Conservation (phyloP, 2,888 invertebrate genomes). For the Falcaria lacertinaria region DNA sequence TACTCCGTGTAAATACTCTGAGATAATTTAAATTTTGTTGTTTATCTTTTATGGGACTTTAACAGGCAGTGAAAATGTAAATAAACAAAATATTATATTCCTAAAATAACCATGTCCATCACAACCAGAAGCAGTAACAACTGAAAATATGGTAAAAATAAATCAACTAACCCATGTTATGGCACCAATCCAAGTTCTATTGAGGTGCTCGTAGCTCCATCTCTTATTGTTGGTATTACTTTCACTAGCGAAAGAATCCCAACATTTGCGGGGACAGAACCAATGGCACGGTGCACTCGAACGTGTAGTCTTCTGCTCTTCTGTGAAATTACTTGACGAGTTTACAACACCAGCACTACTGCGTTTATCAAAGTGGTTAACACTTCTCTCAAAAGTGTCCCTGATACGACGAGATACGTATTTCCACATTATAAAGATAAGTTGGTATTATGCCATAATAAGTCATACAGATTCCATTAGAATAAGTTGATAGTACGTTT, state of each 20-base stretch:
- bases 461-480: no score
- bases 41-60: no score
- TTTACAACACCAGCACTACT: constrained; percentile 59
- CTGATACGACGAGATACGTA: constrained; percentile 72
- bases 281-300: constrained; percentile 38
- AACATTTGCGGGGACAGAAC: constrained; percentile 47
- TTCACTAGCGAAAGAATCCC: constrained; percentile 33
- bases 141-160: constrained; percentile 8
- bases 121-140: constrained; percentile 10
- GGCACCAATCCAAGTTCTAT: constrained; percentile 72
- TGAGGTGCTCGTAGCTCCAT: constrained; percentile 66
- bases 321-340: constrained; percentile 33
- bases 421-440: constrained; percentile 67
- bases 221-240: constrained; percentile 56
- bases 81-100: no score
- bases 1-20: no score
- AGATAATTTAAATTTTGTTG: no score
- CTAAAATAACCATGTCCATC: no score
- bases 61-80: no score
- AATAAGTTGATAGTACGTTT: no score
- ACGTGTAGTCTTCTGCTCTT: constrained; percentile 39
- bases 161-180: constrained; percentile 69
- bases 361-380: constrained; percentile 69
- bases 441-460: constrained; percentile 2
- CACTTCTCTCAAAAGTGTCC: constrained; percentile 71